phyloP scores from a whole-genome alignment of 2,888 invertebrate species.

The Pachliopta kotzebuea region DNA sequence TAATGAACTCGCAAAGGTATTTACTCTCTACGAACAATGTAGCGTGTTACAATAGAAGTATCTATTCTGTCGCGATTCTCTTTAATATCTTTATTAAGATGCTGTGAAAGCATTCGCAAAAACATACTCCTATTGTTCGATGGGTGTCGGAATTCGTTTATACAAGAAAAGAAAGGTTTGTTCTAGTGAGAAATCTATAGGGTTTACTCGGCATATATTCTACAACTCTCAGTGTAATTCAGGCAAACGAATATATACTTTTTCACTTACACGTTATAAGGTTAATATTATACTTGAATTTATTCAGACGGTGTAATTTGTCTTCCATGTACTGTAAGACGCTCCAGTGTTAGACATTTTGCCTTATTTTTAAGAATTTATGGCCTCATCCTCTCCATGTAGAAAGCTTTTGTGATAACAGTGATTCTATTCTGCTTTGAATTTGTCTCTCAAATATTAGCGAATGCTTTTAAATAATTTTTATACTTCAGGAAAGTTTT shows the following conservation, averaged over 20 bases:
- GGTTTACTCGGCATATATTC: constrained; percentile 23
- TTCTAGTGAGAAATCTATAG: constrained; percentile 28
- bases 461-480: neutral
- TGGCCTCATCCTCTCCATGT: constrained; percentile 22
- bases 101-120: constrained; percentile 10
- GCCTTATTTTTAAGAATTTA: constrained; percentile 26
- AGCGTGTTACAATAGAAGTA: neutral
- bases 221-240: neutral
- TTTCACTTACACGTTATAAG: neutral
- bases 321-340: constrained; percentile 24
- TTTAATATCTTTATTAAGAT: constrained; percentile 4
- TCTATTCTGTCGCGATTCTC: neutral
- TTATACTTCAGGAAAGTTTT: neutral
- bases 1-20: constrained; percentile 16
- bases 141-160: constrained; percentile 26
- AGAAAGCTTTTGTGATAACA: constrained; percentile 22
- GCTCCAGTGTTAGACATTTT: constrained; percentile 21
- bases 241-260: constrained; percentile 1
- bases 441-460: neutral
- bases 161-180: constrained; percentile 26
- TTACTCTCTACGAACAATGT: constrained; percentile 9
- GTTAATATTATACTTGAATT: neutral
- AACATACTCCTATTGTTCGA: constrained; percentile 20
- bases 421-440: constrained; percentile 19
- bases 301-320: constrained; percentile 18